Evolutionary conservation across 2,888 invertebrate genomes (phyloP), one percentile per base, ranked within the genome.

Genomic region (Brenthis daphne): DNA sequence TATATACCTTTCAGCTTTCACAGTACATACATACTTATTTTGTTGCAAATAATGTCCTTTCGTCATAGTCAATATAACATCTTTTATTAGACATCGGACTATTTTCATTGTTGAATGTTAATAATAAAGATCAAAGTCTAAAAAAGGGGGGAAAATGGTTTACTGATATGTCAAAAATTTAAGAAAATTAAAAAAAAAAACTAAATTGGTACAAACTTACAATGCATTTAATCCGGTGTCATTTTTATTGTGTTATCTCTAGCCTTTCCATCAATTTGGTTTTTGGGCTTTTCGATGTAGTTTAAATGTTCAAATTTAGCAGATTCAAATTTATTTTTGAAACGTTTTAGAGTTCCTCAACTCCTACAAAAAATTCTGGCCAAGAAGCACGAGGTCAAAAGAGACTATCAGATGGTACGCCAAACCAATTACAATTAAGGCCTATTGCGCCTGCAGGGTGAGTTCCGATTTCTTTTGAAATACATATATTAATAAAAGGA

Each of bases 401-500:
- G 70, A 82, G 92, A 63, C 73, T 92, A 29, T 91, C 93, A 0
- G 93, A 93, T 71, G 92, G 92, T 0, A 85, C 90, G 0, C 92
- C 93, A 0, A 93, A 83, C 73, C 92, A 92, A 69, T 76, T 92
- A 53, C 92, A 92, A 75, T 75, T 92, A 12, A 77, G 92, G 51
- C 90, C 93, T 0, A 92, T 93, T 29, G 93, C 93, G 12, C 92
- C 93, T 0, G 91, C 92, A 13, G 89, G 89, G 91, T 90, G 84
- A 86, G 91, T 79, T n/a, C 2, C 56, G 16, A 16, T 60, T n/a
- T 60, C n/a, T 51, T 20, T 37, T 56, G 11, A 43, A 11, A 50
- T 43, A 37, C 47, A 8, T 5, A n/a, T 29, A 60, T 3, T 50
- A 60, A 50, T 47, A 56, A 13, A 53, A 43, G 13, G 37, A 53